Evolutionary conservation across 92 coral and sea anemone species (phyloP), one percentile per base, ranked within the genome.

Genomic region (Diadumene lineata): DNA sequence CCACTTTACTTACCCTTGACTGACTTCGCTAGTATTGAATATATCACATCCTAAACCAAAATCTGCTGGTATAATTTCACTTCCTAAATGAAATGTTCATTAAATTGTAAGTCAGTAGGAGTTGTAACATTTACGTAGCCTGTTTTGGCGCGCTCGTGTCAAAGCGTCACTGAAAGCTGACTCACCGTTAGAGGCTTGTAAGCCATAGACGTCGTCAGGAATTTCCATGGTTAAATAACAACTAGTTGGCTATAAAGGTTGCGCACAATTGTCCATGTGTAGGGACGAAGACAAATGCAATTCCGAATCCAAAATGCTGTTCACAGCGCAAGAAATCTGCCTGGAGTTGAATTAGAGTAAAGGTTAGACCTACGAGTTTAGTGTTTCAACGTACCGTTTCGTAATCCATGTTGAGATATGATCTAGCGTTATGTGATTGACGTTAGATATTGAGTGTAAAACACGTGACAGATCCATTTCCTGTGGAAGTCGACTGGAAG

Each of bases 131-230:
- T 6, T 31, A 31, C 31, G 31, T 28, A 23, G 43, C 19, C 26
- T 11, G 38, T 62, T 62, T 62, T 72, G 65, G 65, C 32, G 38
- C 7, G 73, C 38, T 15, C 26, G 29, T 1, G 11, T 4, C 7
- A 44, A 56, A 65, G 66, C 66, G 60, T 13, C 71, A 4, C 17
- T 21, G 28, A 0, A 9, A 0, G 1, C 53, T 17, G n/a, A 19
- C 55, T 38, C n/a, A 55, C 77, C 56, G 7, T 56, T 1, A 66
- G 8, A 9, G 24, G 46, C 76, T 18, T 72, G 77, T 65, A 72
- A 24, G 33, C 77, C 43, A 21, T 72, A 72, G 1, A 24, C 55
- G 34, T 72, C 77, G 15, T 72, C 77, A 31, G 77, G 77, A 56
- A 72, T 72, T 23, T 72, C 77, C 77, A 72, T 72, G 2, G 31